phyloP scores from a whole-genome alignment of 2,888 invertebrate species.

The Cheilosia impressa region DNA sequence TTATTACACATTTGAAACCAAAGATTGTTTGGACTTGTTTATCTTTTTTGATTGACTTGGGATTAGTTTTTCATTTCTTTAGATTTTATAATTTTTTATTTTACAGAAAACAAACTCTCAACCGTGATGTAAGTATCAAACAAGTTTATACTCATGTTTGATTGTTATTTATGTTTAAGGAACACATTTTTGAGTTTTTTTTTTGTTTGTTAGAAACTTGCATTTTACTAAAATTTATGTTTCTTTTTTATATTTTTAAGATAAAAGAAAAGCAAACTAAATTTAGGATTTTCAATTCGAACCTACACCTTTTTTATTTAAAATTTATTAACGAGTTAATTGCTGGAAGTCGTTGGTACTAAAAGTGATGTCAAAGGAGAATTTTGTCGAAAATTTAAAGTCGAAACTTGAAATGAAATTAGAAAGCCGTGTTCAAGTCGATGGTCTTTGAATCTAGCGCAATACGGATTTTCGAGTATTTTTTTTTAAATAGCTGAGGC shows the following conservation, averaged over 20 bases:
- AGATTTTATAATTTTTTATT: slow-evolving; percentile 62
- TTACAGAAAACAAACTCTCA: slow-evolving; percentile 72
- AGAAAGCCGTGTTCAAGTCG: no score
- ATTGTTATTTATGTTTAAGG: slow-evolving; percentile 61
- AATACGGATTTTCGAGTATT: no score
- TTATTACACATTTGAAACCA: slow-evolving; percentile 72
- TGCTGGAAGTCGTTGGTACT: slow-evolving; percentile 27
- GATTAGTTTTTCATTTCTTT: slow-evolving; percentile 52
- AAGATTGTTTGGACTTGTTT: slow-evolving; percentile 77
- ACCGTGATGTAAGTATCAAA: slow-evolving; percentile 63
- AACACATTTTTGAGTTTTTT: slow-evolving; percentile 58
- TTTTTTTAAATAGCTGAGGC: no score
- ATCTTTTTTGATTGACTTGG: slow-evolving; percentile 67
- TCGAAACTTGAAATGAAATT: no score
- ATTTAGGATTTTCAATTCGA: slow-evolving; percentile 61
- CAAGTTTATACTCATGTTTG: slow-evolving; percentile 73
- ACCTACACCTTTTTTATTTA: slow-evolving; percentile 60
- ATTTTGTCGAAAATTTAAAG: no score
- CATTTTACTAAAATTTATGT: slow-evolving; percentile 33
- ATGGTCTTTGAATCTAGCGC: no score
- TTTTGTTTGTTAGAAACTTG: slow-evolving; percentile 20
- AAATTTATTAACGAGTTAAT: slow-evolving; percentile 37
- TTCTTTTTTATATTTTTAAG: neutral
- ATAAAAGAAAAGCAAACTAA: slow-evolving; percentile 32
- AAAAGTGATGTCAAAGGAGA: neutral